Evolutionary conservation across 2,888 invertebrate genomes (phyloP).

Genomic region (Tetranychus truncatus): DNA sequence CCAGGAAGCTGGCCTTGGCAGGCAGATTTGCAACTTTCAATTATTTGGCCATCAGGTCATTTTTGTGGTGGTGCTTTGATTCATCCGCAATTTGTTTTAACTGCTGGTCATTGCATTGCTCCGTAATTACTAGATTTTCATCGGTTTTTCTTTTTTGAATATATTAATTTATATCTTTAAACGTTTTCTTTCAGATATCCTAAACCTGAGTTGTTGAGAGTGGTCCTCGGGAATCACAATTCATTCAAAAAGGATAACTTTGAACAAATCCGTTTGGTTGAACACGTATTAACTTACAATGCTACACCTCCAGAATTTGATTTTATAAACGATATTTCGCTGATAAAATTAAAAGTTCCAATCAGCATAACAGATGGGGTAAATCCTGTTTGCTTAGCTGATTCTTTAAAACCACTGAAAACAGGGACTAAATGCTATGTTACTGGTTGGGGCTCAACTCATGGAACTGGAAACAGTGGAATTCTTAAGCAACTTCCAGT

Average conservation of each 20-base stretch:
- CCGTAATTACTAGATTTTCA: background rate
- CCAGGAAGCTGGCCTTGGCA: conserved; percentile 20
- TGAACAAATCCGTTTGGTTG: background rate
- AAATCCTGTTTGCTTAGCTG: conserved; percentile 28
- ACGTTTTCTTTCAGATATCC: background rate
- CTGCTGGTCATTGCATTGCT: conserved; percentile 21
- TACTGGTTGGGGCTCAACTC: conserved; percentile 29
- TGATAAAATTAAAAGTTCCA: conserved; percentile 22
- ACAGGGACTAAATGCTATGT: conserved; percentile 28
- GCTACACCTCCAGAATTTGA: background rate
- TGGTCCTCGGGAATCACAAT: background rate
- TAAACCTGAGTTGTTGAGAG: background rate
- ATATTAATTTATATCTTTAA: no score
- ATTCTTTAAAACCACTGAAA: conserved; percentile 22
- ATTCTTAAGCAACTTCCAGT: background rate
- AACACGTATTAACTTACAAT: background rate
- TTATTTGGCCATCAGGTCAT: conserved; percentile 8
- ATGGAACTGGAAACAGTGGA: conserved; percentile 1
- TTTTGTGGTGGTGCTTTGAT: conserved; percentile 21
- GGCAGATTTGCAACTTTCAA: conserved; percentile 16
- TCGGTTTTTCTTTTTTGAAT: background rate
- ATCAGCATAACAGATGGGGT: conserved; percentile 18
- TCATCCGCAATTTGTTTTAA: conserved; percentile 17
- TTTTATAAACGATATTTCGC: conserved; percentile 19
- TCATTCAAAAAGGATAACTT: background rate